Conservation (phyloP, 2,113 vertebrate species). For the Lucifuga dentata region DNA sequence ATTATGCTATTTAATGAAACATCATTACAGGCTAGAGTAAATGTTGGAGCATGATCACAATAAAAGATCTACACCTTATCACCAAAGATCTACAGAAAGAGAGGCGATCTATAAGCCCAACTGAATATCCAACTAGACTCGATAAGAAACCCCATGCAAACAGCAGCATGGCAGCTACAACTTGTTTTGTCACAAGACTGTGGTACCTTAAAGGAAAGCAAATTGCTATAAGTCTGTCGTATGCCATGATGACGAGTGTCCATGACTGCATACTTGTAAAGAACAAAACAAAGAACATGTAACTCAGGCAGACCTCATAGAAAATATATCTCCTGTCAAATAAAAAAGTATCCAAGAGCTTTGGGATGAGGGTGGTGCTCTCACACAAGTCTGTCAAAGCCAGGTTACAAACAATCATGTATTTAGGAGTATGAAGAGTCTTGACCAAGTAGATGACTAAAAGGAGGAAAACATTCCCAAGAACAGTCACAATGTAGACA, state of each 20-base stretch:
- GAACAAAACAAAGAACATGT: constrained; percentile 70
- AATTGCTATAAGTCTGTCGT: constrained; percentile 76
- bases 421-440: constrained; percentile 73
- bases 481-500: constrained; percentile 56
- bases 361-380: constrained; percentile 71
- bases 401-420: constrained; percentile 70
- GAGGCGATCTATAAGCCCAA: constrained; percentile 56
- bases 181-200: constrained; percentile 48
- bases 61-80: constrained; percentile 68
- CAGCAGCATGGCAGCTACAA: constrained; percentile 37
- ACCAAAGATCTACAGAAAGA: constrained; percentile 74
- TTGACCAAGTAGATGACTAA: constrained; percentile 46
- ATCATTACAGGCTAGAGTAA: constrained; percentile 66
- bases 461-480: constrained; percentile 63
- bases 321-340: constrained; percentile 61
- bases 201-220: constrained; percentile 71
- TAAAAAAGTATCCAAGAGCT: constrained; percentile 69
- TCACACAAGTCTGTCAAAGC: constrained; percentile 71
- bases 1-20: background rate
- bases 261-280: constrained; percentile 67
- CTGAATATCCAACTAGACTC: accelerated
- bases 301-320: constrained; percentile 67
- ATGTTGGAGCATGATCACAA: constrained; percentile 71
- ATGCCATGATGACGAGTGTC: constrained; percentile 66
- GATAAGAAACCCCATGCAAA: constrained; percentile 29